These are phyloP conservation scores for Drosophila macrospina DNA, from an alignment of 2,888 invertebrate genomes.

Conservation along the genomic window DNA sequence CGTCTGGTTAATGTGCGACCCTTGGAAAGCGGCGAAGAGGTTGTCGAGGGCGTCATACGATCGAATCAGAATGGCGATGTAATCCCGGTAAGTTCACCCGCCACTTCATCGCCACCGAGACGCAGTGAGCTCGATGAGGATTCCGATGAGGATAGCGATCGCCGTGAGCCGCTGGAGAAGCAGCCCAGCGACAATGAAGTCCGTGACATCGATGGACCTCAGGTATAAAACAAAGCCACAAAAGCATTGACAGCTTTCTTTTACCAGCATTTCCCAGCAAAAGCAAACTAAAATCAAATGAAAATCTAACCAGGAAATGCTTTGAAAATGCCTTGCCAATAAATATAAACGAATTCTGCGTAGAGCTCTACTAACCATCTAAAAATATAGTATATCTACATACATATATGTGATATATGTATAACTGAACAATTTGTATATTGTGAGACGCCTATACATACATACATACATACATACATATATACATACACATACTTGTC, in stretches of 20 bases:
- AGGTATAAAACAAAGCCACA: conserved; percentile 84
- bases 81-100: conserved; percentile 42
- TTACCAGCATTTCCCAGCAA: conserved; percentile 26
- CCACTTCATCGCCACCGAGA: conserved; percentile 53
- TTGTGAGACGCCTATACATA: conserved; percentile 38
- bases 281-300: conserved; percentile 62
- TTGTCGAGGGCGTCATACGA: conserved; percentile 61
- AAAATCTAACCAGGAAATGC: conserved; percentile 53
- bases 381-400: conserved; percentile 32
- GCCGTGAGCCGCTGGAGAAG: conserved; percentile 75
- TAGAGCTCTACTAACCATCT: conserved; percentile 64
- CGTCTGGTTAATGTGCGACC: conserved; percentile 87
- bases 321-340: conserved; percentile 54
- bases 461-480: conserved; percentile 45
- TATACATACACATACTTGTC: conserved; percentile 46
- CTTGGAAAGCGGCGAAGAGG: conserved; percentile 82
- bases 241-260: conserved; percentile 29
- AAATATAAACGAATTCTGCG: conserved; percentile 16
- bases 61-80: conserved; percentile 37
- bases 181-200: conserved; percentile 82
- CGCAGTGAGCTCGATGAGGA: conserved; percentile 63
- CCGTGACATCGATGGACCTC: conserved; percentile 80
- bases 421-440: conserved; percentile 46
- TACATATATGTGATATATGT: conserved; percentile 31
- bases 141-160: conserved; percentile 70